phyloP scores from a whole-genome alignment of 2,797 vertebrate species.

The Adrianichthys oophorus region DNA sequence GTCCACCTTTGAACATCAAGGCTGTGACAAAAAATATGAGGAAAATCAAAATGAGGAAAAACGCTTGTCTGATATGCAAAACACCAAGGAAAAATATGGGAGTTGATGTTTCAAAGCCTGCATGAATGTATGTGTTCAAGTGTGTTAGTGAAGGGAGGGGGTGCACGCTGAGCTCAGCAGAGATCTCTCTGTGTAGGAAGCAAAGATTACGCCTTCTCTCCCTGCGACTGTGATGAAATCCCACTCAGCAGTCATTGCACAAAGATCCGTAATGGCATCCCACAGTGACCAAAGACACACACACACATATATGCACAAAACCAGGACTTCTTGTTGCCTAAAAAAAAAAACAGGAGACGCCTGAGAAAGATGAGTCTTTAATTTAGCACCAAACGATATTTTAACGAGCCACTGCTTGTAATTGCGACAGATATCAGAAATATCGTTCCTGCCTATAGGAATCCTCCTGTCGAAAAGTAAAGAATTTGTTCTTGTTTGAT shows the following conservation, averaged over 20 bases:
- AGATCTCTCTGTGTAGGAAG: constrained; percentile 47
- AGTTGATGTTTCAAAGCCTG: constrained; percentile 3
- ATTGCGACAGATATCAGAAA: too few species aligned
- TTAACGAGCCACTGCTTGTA: too few species aligned
- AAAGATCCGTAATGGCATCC: constrained; percentile 49
- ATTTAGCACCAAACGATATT: too few species aligned
- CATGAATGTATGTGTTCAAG: constrained; percentile 10
- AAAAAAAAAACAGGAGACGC: too few species aligned
- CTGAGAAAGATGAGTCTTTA: too few species aligned
- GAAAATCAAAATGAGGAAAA: constrained; percentile 28
- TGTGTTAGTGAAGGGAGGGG: constrained; percentile 1
- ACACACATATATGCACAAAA: background rate
- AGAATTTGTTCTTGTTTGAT: too few species aligned
- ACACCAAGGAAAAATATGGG: constrained; percentile 4
- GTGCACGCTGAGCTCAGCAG: constrained; percentile 24
- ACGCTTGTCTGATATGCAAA: constrained; percentile 26
- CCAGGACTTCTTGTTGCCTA: constrained; percentile 6
- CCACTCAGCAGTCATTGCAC: constrained; percentile 49
- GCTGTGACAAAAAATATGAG: constrained; percentile 6
- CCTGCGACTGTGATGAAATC: constrained; percentile 50
- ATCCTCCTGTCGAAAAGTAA: too few species aligned
- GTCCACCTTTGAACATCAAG: constrained; percentile 39
- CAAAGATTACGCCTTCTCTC: constrained; percentile 49
- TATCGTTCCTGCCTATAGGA: too few species aligned
- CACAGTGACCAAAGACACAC: constrained; percentile 23